Conservation (phyloP, 2,888 invertebrate species). For the Platynereis dumerilii region DNA sequence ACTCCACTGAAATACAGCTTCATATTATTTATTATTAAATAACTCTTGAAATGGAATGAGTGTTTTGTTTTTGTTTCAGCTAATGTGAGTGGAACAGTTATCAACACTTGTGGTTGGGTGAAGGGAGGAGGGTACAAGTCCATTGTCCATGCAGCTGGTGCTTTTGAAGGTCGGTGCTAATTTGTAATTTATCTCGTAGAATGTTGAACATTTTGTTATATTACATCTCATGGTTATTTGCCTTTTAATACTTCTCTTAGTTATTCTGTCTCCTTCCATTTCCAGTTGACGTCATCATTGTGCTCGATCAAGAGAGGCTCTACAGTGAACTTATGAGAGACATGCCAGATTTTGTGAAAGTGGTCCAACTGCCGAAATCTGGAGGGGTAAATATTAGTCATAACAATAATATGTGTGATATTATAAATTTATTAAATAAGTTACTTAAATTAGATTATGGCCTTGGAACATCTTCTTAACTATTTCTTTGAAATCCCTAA, state of each 20-base stretch:
- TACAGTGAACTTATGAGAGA: slow-evolving; percentile 93
- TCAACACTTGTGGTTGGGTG: slow-evolving; percentile 98
- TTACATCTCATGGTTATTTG: too few species aligned
- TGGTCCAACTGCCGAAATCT: slow-evolving; percentile 91
- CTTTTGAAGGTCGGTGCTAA: slow-evolving; percentile 78
- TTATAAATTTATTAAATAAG: neutral
- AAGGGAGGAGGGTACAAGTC: slow-evolving; percentile 89
- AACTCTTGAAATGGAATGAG: too few species aligned
- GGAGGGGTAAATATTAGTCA: slow-evolving; percentile 82
- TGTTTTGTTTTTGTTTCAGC: slow-evolving; percentile 47
- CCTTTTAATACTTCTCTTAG: too few species aligned
- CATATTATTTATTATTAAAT: too few species aligned
- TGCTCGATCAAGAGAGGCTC: slow-evolving; percentile 93
- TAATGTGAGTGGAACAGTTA: slow-evolving; percentile 77
- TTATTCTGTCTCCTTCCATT: too few species aligned
- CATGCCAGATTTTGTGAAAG: slow-evolving; percentile 91
- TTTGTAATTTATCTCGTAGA: neutral
- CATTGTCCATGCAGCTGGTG: slow-evolving; percentile 85
- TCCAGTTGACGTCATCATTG: slow-evolving; percentile 85
- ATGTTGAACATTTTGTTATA: neutral
- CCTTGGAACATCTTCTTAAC: neutral
- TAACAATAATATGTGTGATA: neutral
- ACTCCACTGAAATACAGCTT: too few species aligned
- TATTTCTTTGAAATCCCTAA: neutral
- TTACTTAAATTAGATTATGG: too few species aligned